Evolutionary conservation across 1,140 invertebrate species (phyloP), one percentile per base, ranked within the genome.

Genomic region (Drosophila santomea): DNA sequence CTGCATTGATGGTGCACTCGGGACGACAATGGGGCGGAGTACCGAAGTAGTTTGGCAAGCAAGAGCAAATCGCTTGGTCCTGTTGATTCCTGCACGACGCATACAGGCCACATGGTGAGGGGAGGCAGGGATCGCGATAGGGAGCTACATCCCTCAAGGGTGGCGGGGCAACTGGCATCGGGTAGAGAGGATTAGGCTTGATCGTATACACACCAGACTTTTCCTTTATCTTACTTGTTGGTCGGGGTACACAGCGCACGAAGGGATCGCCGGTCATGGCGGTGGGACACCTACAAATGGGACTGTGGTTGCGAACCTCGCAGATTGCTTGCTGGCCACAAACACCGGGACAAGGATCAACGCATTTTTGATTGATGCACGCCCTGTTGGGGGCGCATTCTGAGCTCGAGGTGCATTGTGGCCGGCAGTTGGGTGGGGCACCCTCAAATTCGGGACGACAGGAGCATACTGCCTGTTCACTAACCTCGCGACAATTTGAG

Each of bases 281-380:
- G 2, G 94, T 92, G 39, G 95, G 89, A 91, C 96, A 97, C 50
- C 94, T 93, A 86, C 97, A 97, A 48, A 95, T 94, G 1, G 96
- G 96, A 39, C 94, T 95, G 74, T 97, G 96, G 89, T 96, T 96
- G 12, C 95, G 92, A 3, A 97, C 96, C 23, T 94, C 94, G 86
- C 97, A 97, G 56, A 95, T 93, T 0, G 97, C 95, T 91, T 95
- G 96, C 45, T 95, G 92, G 5, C 96, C 97, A 91, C 97, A 97
- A 2, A 95, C 95, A 66, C 95, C 96, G 23, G 95, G 94, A 68
- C 97, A 97, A 11, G 96, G 96, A 93, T 97, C 95, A 41, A 94
- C 93, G 80, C 97, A 97, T 93, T 97, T 97, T 79, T 96, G 96
- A 86, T 96, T 96, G 39, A 96, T 93, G 80, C 97, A 97, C 4